Conservation (phyloP, 53 echinoderm and acorn worm species). For the Echinometra lucunter region DNA sequence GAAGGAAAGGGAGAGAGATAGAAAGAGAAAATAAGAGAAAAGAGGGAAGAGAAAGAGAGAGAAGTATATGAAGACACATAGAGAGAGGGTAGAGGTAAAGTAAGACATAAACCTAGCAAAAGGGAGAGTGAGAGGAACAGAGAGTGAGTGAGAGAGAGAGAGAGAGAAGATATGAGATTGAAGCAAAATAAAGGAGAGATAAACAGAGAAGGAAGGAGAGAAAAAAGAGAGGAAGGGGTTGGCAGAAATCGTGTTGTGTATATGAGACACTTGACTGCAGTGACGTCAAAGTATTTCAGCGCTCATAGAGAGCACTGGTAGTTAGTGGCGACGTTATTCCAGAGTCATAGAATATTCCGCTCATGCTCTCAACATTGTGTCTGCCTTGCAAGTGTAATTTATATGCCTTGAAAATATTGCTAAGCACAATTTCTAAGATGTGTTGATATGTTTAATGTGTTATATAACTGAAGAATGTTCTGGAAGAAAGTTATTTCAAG, state of each 20-base stretch:
- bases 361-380: neutral
- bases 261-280: slow-evolving; percentile 47
- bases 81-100: neutral
- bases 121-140: neutral
- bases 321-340: slow-evolving; percentile 53
- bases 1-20: neutral
- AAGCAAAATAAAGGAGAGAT: neutral
- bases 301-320: slow-evolving; percentile 8
- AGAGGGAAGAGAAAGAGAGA: neutral
- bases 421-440: neutral
- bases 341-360: neutral
- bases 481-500: too few relatives aligned
- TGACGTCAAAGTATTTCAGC: slow-evolving; percentile 59
- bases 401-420: neutral
- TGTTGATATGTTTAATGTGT: too few relatives aligned
- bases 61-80: neutral
- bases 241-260: slow-evolving; percentile 34
- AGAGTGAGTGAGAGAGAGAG: neutral
- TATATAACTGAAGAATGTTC: too few relatives aligned
- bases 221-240: neutral
- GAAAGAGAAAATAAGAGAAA: neutral
- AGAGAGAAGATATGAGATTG: neutral
- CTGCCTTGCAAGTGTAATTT: neutral
- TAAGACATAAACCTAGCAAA: neutral
- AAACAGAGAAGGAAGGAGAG: neutral